Percentiles rank a stretch among this genome's conserved stretches.
Evolutionary conservation across 2,888 invertebrate species (phyloP).

Genomic region (Campoplex capitator): DNA sequence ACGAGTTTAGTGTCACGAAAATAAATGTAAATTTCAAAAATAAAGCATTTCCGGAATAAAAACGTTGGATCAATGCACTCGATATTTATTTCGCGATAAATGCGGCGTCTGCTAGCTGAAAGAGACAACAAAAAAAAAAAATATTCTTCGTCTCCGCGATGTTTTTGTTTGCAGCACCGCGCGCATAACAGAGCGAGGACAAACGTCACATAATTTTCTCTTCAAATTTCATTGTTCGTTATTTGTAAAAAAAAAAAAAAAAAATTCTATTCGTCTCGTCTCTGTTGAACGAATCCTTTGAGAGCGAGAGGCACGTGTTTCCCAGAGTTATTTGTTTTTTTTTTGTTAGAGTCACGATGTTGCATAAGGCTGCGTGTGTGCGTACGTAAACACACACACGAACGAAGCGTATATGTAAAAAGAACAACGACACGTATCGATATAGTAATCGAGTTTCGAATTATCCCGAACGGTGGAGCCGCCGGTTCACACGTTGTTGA

Average conservation of each 20-base stretch:
- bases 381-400: conserved; percentile 19
- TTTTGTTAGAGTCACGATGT: conserved; percentile 62
- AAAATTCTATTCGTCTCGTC: conserved; percentile 13
- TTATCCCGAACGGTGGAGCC: conserved; percentile 66
- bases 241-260: conserved; percentile 2
- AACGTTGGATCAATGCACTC: background rate
- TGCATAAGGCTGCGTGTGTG: conserved; percentile 62
- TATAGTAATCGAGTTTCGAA: conserved; percentile 60
- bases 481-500: conserved; percentile 41
- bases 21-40: background rate
- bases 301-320: conserved; percentile 33
- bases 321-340: conserved; percentile 44
- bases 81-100: background rate
- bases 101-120: background rate
- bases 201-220: background rate
- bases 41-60: background rate
- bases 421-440: conserved; percentile 26
- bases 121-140: background rate
- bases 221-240: conserved; percentile 12
- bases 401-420: conserved; percentile 37
- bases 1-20: too few species aligned
- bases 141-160: background rate
- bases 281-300: conserved; percentile 10
- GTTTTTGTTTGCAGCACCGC: background rate
- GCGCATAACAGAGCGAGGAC: background rate